These are phyloP conservation scores for Actinernus sp. DNA, from an alignment of 92 coral and sea anemone genomes.

Conservation along the genomic window DNA sequence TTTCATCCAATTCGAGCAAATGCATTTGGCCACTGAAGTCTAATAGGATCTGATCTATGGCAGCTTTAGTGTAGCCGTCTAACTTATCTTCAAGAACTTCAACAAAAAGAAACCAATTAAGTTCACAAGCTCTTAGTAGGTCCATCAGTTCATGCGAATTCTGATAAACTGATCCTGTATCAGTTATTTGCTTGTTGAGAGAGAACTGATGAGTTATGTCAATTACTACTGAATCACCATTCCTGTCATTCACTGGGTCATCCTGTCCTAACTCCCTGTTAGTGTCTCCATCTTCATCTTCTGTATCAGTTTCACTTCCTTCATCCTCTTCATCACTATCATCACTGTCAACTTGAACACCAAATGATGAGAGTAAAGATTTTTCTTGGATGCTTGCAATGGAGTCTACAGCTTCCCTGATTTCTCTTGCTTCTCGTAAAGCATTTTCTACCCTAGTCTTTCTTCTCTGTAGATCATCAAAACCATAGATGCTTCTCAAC, in stretches of 20 bases:
- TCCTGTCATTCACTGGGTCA: background rate
- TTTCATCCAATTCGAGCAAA: background rate
- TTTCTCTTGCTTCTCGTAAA: conserved; percentile 7
- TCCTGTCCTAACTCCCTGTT: conserved; percentile 10
- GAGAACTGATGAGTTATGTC: conserved; percentile 35
- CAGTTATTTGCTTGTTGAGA: conserved; percentile 34
- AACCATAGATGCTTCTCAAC: conserved; percentile 32
- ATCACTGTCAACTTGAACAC: conserved; percentile 33
- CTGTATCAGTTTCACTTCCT: conserved; percentile 13
- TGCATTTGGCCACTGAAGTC: conserved; percentile 31
- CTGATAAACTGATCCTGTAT: conserved; percentile 14
- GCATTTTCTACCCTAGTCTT: conserved; percentile 19
- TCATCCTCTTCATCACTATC: conserved; percentile 13
- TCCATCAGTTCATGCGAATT: conserved; percentile 40
- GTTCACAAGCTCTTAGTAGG: conserved; percentile 33
- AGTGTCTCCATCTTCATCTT: conserved; percentile 17
- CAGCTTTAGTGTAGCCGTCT: conserved; percentile 16
- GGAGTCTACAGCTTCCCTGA: conserved; percentile 28
- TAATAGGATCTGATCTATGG: conserved; percentile 30
- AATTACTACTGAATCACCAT: conserved; percentile 1
- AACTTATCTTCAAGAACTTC: conserved; percentile 31
- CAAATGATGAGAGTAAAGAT: conserved; percentile 16
- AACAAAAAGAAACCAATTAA: conserved; percentile 36
- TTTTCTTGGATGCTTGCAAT: conserved; percentile 33
- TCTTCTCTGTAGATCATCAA: background rate